phyloP scores from a whole-genome alignment of 2,797 vertebrate genomes.

The Gymnothorax javanicus region DNA sequence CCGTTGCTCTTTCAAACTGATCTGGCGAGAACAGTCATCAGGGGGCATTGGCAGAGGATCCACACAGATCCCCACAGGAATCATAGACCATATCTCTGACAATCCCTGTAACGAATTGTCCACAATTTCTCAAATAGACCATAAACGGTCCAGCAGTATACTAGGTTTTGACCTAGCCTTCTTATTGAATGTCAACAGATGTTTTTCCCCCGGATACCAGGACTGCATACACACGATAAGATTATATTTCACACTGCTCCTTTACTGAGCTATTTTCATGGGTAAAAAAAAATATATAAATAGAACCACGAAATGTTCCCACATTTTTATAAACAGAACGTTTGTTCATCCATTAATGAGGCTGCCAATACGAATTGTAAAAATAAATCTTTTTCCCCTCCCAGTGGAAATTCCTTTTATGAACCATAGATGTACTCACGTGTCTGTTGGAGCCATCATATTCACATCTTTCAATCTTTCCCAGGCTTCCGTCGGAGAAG shows the following conservation, averaged over 20 bases:
- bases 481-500: conserved; percentile 94
- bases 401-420: background rate
- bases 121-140: no score
- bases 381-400: background rate
- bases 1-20: no score
- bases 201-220: background rate
- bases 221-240: background rate
- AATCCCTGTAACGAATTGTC: no score
- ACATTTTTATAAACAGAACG: background rate
- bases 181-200: background rate
- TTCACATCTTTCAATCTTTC: conserved; percentile 96
- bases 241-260: background rate
- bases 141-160: no score
- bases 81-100: no score
- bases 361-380: background rate
- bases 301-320: background rate
- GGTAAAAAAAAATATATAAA: background rate
- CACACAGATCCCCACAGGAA: no score
- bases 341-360: background rate
- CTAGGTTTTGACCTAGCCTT: no score
- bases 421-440: conserved; percentile 74
- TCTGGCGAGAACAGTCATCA: no score
- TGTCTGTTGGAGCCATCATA: conserved; percentile 92
- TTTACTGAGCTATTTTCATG: background rate
- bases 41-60: no score